These are phyloP conservation scores for Platycheirus rosarum DNA, from an alignment of 2,888 invertebrate species.

Conservation along the genomic window DNA sequence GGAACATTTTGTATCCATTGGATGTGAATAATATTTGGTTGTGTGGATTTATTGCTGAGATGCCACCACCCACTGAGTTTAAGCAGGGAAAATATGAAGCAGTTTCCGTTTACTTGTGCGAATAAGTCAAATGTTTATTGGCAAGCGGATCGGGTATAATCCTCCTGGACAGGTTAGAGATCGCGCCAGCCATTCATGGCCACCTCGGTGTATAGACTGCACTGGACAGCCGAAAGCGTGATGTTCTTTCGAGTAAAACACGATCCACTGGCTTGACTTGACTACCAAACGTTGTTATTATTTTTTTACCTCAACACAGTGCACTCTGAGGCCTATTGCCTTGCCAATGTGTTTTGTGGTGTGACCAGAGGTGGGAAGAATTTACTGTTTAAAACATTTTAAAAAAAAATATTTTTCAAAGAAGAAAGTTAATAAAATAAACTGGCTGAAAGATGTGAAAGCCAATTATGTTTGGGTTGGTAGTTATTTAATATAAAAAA, in stretches of 20 bases:
- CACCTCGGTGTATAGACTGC: constrained; percentile 58
- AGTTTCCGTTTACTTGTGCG: constrained; percentile 43
- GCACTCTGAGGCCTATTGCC: constrained; percentile 27
- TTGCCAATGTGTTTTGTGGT: constrained; percentile 5
- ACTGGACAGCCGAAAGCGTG: constrained; percentile 51
- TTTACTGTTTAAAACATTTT: too few relatives aligned
- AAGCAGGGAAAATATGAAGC: neutral
- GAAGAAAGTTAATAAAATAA: too few relatives aligned
- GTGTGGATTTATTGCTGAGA: constrained; percentile 40
- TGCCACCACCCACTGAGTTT: constrained; percentile 18
- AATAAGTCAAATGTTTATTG: constrained; percentile 45
- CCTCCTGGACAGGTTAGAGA: constrained; percentile 49
- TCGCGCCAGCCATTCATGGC: constrained; percentile 63
- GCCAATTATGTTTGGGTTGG: too few relatives aligned
- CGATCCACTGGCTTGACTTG: constrained; percentile 39
- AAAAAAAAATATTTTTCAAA: too few relatives aligned
- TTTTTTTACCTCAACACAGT: constrained; percentile 32
- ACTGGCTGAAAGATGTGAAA: too few relatives aligned
- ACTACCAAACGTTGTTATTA: constrained; percentile 51
- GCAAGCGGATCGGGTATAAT: constrained; percentile 38
- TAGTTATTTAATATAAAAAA: too few relatives aligned
- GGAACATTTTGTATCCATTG: constrained; percentile 47
- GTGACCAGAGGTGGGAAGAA: too few relatives aligned
- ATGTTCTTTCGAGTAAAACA: constrained; percentile 48
- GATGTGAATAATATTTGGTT: constrained; percentile 34